Evolutionary conservation across 2,797 vertebrate genomes (phyloP), one percentile per base, ranked within the genome.

Genomic region (Pitangus sulphuratus): DNA sequence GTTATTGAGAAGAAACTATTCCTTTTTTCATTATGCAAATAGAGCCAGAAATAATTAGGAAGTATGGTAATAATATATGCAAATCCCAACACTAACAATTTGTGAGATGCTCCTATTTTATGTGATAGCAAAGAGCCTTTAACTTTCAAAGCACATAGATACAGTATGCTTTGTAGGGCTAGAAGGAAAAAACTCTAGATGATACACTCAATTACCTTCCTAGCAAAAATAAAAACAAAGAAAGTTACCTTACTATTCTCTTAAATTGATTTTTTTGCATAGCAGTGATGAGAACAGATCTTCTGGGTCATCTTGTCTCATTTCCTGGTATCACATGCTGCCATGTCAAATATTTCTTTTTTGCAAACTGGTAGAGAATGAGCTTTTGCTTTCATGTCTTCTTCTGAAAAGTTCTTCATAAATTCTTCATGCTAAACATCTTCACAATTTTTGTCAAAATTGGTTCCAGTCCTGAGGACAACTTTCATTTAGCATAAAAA

Each of bases 41-140:
- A 89, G 78, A 88, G 74, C 31, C 28, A 90, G 47, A 88, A 96
- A 93, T 95, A 95, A 95, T 95, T 93, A 90, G 28, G 45, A 96
- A 85, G 21, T 83, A 77, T 84, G 83, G 48, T 77, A 95, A 91
- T 92, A 53, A 83, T 87, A 78, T 42, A 89, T 80, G 77, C 58
- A 94, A 87, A 90, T 86, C 66, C 17, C 35, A 70, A 12, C 18
- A 42, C 68, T 65, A 93, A 62, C 33, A 56, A 78, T 90, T 74
- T 88, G 39, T 84, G 57, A 81, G 50, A 45, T 86, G 33, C 25
- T 93, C 39, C 11, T 64, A 21, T 94, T 93, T 95, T 85, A 50
- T 86, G 24, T 61, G 50, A 74, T 62, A 70, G 33, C 51, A 76
- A 60, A 87, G 16, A 76, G 26, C 14, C 12, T 31, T 90, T 79